Percentiles rank a stretch among this genome's conserved stretches.
Conservation (phyloP, 2,113 vertebrate genomes). For the Alces alces region DNA sequence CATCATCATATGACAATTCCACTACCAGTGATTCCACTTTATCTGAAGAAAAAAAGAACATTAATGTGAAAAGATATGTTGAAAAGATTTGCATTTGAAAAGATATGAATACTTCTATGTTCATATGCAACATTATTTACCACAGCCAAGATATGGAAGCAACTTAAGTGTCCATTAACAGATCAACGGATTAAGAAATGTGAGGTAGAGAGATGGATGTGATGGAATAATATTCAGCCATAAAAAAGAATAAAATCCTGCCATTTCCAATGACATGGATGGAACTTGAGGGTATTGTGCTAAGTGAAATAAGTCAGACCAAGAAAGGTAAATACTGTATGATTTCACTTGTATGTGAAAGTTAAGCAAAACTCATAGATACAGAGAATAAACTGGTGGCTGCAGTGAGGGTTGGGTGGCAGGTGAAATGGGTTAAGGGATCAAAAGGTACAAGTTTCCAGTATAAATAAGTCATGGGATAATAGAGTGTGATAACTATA, state of each 20-base stretch:
- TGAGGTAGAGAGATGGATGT: neutral
- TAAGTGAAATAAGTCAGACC: neutral
- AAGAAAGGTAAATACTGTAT: neutral
- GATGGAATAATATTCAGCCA: neutral
- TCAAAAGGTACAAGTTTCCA: neutral
- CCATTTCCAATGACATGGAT: neutral
- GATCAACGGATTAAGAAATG: neutral
- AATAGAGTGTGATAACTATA: neutral
- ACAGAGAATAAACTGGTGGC: neutral
- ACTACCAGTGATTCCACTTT: neutral
- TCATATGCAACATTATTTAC: neutral
- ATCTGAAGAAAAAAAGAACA: neutral
- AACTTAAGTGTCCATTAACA: neutral
- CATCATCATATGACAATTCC: neutral
- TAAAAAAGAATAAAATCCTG: neutral
- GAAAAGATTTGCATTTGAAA: neutral
- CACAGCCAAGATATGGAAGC: neutral
- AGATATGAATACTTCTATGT: neutral
- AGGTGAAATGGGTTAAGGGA: neutral
- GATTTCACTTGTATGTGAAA: neutral
- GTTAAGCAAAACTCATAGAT: neutral
- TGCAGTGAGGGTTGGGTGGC: neutral
- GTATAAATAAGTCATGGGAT: neutral
- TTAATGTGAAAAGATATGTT: neutral
- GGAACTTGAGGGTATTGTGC: neutral